These are phyloP conservation scores for Protosalanx chinensis DNA, from an alignment of 2,797 vertebrate species.

Conservation along the genomic window DNA sequence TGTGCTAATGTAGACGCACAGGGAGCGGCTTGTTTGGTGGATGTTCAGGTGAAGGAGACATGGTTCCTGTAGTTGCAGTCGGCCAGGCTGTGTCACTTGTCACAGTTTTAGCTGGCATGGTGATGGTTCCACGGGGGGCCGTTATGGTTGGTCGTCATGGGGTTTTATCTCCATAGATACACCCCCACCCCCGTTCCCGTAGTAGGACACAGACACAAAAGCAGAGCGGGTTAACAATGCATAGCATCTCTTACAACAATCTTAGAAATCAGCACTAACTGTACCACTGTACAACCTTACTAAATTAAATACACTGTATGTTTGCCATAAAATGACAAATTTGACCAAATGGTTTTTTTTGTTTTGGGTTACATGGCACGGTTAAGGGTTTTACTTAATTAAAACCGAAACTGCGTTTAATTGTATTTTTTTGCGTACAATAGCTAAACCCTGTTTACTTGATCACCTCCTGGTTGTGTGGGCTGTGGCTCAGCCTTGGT, in stretches of 20 bases:
- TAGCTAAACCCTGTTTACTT: background rate
- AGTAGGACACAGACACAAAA: constrained; percentile 65
- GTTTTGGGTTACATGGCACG: no score
- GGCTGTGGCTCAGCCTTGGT: constrained; percentile 39
- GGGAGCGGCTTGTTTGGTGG: constrained; percentile 6
- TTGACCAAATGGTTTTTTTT: no score
- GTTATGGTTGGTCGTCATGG: constrained; percentile 70
- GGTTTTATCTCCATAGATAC: constrained; percentile 72
- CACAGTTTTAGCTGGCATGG: constrained; percentile 44
- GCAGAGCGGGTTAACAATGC: constrained; percentile 56
- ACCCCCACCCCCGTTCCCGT: constrained; percentile 47
- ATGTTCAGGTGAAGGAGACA: constrained; percentile 21
- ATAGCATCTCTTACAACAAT: constrained; percentile 54
- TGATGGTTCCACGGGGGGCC: constrained; percentile 65
- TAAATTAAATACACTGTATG: background rate
- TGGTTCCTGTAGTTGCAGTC: constrained; percentile 1
- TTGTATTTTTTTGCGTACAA: background rate
- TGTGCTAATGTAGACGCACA: background rate
- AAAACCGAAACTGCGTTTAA: no score
- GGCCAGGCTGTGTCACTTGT: constrained; percentile 56
- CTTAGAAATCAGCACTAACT: constrained; percentile 40
- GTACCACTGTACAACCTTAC: background rate
- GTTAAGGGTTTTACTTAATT: no score
- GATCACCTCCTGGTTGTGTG: constrained; percentile 1
- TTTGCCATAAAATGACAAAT: background rate